These are phyloP conservation scores for Mesocricetus auratus DNA, from an alignment of 2,113 vertebrate species.

Conservation along the genomic window DNA sequence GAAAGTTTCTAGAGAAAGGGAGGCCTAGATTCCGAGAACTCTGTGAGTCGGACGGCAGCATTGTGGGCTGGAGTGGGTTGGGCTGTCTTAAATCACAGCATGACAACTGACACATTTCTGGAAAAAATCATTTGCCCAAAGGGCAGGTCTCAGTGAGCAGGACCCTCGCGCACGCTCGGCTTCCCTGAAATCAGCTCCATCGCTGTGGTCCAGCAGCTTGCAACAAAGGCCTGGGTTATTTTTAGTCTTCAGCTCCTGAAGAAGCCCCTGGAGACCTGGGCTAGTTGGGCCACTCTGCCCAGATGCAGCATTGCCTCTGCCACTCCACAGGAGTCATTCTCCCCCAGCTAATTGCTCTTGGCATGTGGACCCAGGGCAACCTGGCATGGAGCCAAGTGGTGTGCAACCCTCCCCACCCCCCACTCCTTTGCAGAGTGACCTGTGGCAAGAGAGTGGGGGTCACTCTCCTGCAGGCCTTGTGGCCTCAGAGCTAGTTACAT, in stretches of 20 bases:
- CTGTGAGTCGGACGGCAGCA: conserved; percentile 55
- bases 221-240: conserved; percentile 79
- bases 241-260: conserved; percentile 74
- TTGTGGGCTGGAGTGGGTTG: background rate
- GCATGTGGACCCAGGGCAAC: conserved; percentile 45
- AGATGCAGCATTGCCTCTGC: background rate
- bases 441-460: conserved; percentile 54
- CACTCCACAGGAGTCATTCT: conserved; percentile 34
- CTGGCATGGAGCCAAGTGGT: background rate
- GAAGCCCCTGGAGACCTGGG: conserved; percentile 69
- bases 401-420: background rate
- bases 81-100: conserved; percentile 62
- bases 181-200: conserved; percentile 66
- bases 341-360: conserved; percentile 67
- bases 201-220: conserved; percentile 55
- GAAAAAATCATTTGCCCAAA: conserved; percentile 79
- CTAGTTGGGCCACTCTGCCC: conserved; percentile 58
- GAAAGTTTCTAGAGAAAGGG: conserved; percentile 54
- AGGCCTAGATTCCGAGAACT: conserved; percentile 32
- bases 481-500: background rate
- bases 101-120: conserved; percentile 72
- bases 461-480: conserved; percentile 37
- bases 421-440: conserved; percentile 55
- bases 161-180: conserved; percentile 65
- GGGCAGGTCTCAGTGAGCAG: conserved; percentile 54